Evolutionary conservation across 2,888 invertebrate genomes (phyloP), one percentile per base, ranked within the genome.

Genomic region (Leptothorax acervorum): DNA sequence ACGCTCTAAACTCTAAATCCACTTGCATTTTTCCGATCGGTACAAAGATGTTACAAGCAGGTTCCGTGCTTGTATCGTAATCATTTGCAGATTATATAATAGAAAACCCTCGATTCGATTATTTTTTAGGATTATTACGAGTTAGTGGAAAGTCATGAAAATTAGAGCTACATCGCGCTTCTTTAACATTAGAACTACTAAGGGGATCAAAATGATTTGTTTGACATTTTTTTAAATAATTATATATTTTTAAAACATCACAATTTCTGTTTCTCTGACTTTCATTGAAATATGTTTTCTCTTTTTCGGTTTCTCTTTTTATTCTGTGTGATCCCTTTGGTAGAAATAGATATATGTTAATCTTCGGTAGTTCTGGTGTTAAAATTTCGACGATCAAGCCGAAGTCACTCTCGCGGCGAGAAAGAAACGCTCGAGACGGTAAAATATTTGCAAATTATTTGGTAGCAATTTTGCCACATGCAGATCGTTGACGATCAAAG

Each of bases 111-210:
- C 4, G 57, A 35, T 45, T 53, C n/a, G 15, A 51, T 11, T 60
- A 15, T 15, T 42, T 55, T 39, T 71, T 53, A 23, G 31, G 12
- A 53, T 82, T 68, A 55, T 75, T 79, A 74, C 45, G 62, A 51
- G 28, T 63, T 68, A 68, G 78, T 31, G 79, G 53, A 62, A 68
- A 79, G 39, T 53, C 8, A 23, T 57, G 31, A 35, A 42, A 62
- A 31, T 8, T 6, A 9, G 3, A 23, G 3, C 8, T 12, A 6
- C 28, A 18, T 39, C 1, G 35, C 23, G 42, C 18, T 39, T 11
- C 31, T 5, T 4, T 35, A 35, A 35, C 35, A 35, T 35, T 35
- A 35, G 6, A 35, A 35, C 35, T 35, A 35, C 35, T 0, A 35
- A 35, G 6, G 6, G 5, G 35, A 35, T 35, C 35, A 35, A 35